Base-by-base conservation (phyloP, 1,140 invertebrate species). In the Hycleus cichorii region DNA sequence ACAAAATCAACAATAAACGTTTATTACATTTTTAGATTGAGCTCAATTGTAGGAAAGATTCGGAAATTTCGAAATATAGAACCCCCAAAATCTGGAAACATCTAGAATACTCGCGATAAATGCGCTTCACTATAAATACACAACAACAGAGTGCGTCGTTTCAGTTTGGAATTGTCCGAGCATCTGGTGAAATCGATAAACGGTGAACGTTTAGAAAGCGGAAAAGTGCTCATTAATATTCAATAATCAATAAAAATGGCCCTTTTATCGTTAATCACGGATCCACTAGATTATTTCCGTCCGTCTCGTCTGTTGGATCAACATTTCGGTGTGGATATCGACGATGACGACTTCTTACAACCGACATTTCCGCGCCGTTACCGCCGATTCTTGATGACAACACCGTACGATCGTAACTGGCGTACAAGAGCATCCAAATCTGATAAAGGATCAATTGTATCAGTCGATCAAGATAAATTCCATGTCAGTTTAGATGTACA, bases 401-500 rank as follows among this genome's bases (percentile, higher is more conserved):
- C 47, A 10, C 47, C 47, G 6, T 48, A 48, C 8, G 1, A 26
- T 1, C 12, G 47, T 6, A 18, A 18, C 25, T 48, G 47, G 47
- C 47, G 47, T 4, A 32, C 47, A 32, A 26, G 38, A 10, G 47
- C 47, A 3, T 48, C 47, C 12, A 48, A 48, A 11, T 32, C 9
- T 6, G 49, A 50, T 9, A 50, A 48, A 48, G 47, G 47, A 7
- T 48, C 47, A 3, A 48, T 25, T 73, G 65, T 79, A 0, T 58
- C 57, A 8, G 65, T 75, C 2, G 76, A 81, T 57, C 77, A 79
- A 68, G 65, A 65, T 51, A 63, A 63, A 26, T 65, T 63, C 39
- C 48, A 63, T 32, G 65, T 67, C 0, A 72, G 71, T 49, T 71
- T 81, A 54, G 82, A 85, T 59, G 75, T 84, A 4, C 73, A 78